phyloP scores from a whole-genome alignment of 2,888 invertebrate genomes.

The Amphipoea lucens region DNA sequence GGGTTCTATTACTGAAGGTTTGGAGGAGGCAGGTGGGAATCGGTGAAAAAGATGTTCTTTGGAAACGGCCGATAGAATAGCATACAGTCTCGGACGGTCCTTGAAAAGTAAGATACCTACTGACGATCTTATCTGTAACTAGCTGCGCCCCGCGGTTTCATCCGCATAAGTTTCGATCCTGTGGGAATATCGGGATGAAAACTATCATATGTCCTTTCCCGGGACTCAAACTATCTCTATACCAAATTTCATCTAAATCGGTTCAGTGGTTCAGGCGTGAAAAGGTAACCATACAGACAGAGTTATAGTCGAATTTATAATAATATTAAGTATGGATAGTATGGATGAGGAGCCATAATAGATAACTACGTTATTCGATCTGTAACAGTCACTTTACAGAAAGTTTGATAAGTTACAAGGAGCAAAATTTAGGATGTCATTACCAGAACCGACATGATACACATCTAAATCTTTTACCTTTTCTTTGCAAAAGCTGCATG shows the following conservation, averaged over 20 bases:
- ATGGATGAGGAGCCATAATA: too few species aligned
- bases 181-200: too few species aligned
- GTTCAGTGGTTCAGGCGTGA: too few species aligned
- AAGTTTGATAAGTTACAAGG: neutral
- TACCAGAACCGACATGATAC: neutral
- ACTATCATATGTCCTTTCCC: too few species aligned
- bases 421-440: neutral
- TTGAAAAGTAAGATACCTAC: neutral
- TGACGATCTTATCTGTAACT: neutral
- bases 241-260: too few species aligned
- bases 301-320: too few species aligned
- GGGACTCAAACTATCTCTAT: too few species aligned
- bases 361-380: neutral
- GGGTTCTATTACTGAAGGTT: neutral
- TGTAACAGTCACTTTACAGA: neutral
- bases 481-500: neutral
- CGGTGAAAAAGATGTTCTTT: neutral
- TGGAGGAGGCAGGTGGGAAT: conserved; percentile 3
- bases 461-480: neutral
- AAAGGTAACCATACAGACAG: too few species aligned
- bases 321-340: too few species aligned
- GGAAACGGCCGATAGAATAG: neutral
- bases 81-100: neutral
- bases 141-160: too few species aligned
- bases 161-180: too few species aligned